phyloP scores from a whole-genome alignment of 2,113 vertebrate genomes.

The Cinclus cinclus region DNA sequence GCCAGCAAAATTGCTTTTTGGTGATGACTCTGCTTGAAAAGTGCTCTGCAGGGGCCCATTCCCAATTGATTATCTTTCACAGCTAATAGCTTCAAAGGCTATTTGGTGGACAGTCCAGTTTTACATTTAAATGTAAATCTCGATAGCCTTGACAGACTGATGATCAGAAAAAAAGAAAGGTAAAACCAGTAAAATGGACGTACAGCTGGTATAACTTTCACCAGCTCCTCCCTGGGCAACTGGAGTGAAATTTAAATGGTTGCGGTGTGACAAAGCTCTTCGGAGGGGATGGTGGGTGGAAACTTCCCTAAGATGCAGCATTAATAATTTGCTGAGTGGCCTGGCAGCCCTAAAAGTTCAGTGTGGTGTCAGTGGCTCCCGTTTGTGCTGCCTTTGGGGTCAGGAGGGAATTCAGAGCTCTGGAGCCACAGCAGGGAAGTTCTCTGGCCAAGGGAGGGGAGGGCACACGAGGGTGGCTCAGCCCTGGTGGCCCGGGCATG shows the following conservation, averaged over 20 bases:
- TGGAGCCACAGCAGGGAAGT: neutral
- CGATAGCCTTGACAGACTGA: conserved; percentile 46
- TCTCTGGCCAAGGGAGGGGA: neutral
- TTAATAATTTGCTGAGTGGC: neutral
- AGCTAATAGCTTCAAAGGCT: conserved; percentile 82
- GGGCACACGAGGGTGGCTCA: neutral
- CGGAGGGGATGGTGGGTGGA: neutral
- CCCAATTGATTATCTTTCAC: conserved; percentile 86
- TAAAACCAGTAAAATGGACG: conserved; percentile 25
- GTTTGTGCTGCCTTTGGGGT: neutral
- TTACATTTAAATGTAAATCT: conserved; percentile 73
- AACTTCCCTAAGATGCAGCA: neutral
- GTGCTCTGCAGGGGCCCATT: conserved; percentile 76
- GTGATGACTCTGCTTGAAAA: conserved; percentile 80
- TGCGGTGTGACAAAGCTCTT: neutral
- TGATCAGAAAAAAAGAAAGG: conserved; percentile 23
- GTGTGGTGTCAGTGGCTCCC: neutral
- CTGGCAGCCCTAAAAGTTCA: neutral
- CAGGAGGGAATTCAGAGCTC: neutral
- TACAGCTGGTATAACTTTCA: conserved; percentile 56
- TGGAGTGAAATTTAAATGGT: neutral
- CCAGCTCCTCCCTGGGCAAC: conserved; percentile 26
- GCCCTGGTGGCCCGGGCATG: neutral
- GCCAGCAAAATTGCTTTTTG: conserved; percentile 71
- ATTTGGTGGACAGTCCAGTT: conserved; percentile 66